A percentile compares a stretch with the other conserved stretches of the same genome.
Conservation (phyloP, 2,888 invertebrate species). For the Aelia acuminata region DNA sequence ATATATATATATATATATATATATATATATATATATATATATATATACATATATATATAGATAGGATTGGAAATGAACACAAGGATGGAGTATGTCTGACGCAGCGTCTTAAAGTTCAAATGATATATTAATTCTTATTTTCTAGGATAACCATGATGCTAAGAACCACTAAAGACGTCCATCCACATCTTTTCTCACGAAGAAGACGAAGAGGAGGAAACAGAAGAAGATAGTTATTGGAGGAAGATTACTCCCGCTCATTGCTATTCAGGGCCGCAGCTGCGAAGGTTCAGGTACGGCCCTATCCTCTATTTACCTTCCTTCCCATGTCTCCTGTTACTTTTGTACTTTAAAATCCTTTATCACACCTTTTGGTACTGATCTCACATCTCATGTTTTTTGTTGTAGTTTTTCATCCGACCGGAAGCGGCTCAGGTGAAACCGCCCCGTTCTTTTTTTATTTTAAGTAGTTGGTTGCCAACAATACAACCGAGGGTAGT, state of each 20-base stretch:
- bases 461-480: background rate
- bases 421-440: slow-evolving; percentile 39
- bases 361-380: slow-evolving; percentile 44
- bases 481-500: background rate
- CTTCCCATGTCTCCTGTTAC: slow-evolving; percentile 48
- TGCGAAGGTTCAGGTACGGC: background rate
- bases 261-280: background rate
- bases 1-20: too few species aligned
- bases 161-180: background rate
- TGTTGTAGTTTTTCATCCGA: slow-evolving; percentile 21
- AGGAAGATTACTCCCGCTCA: background rate
- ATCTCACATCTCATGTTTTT: slow-evolving; percentile 38
- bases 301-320: slow-evolving; percentile 3
- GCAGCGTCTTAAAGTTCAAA: too few species aligned
- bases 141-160: background rate
- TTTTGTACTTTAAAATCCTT: slow-evolving; percentile 48
- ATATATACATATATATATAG: too few species aligned
- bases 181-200: background rate
- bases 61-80: too few species aligned
- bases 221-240: background rate
- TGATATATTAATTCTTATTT: too few species aligned
- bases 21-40: too few species aligned
- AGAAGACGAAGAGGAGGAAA: background rate
- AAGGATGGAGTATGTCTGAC: too few species aligned
- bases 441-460: slow-evolving; percentile 18